Base-by-base conservation (phyloP, 2,797 vertebrate species). In the Tangara arthus region DNA sequence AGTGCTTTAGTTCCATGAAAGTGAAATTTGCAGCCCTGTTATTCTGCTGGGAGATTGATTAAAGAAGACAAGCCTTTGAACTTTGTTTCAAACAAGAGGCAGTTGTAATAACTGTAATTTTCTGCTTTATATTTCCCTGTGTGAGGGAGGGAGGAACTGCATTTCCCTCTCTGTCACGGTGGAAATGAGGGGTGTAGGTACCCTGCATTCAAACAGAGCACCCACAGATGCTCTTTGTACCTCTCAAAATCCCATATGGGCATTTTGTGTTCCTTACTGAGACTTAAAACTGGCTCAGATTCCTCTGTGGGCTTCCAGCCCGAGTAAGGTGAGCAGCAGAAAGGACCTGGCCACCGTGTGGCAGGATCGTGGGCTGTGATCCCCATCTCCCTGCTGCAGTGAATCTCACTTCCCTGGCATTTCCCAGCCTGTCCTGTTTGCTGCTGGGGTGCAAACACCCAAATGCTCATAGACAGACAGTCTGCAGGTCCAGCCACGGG, bases 61-160 rank as follows among this genome's bases (percentile, higher is more conserved):
- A 96, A 95, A 91, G 94, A 82, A 37, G 93, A 77, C 96, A 95
- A 95, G 94, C 73, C 90, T 96, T 92, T 96, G 97, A 97, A 97
- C 96, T 95, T 95, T 47, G 75, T 96, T 95, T 96, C 94, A 96
- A 95, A 94, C 63, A 60, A 82, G 84, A 94, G 92, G 50, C 49
- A 50, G 84, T 82, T 96, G 94, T 96, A 94, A 97, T 97, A 96
- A 97, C 94, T 87, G 53, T 91, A 93, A 93, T 92, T 76, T 83
- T 81, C 44, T 89, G 79, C 83, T 94, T 94, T 83, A 11, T 73
- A 44, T 83, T 93, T 96, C 65, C 87, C 52, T 1, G 5, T 68
- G 76, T 66, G 64, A 80, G 52, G 66, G 61, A 77, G 66, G 87
- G 56, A 65, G 64, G 65, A 95, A 60, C 56, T 93, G 47, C 64